phyloP scores from a whole-genome alignment of 2,113 vertebrate species.

The Dicentrarchus labrax region DNA sequence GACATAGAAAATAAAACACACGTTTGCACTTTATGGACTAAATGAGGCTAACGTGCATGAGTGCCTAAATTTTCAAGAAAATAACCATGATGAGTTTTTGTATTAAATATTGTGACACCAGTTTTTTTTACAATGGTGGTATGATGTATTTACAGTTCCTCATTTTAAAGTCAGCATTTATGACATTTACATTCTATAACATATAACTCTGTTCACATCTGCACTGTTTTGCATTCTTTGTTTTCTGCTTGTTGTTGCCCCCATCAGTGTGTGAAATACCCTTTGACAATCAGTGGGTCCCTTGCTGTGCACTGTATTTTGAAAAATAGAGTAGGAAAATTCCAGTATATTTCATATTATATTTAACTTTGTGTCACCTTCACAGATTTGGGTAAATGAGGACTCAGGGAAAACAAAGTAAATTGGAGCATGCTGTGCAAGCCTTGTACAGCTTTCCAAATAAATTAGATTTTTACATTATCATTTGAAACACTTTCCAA shows the following conservation, averaged over 20 bases:
- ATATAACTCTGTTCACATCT: not conserved
- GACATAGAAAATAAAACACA: slow-evolving; percentile 21
- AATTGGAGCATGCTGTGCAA: too few relatives aligned
- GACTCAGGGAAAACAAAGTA: not conserved
- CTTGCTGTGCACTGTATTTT: fast-evolving
- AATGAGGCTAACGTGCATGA: slow-evolving; percentile 54
- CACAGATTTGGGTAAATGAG: not conserved
- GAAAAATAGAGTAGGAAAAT: not conserved
- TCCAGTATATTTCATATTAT: not conserved
- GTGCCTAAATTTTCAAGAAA: not conserved
- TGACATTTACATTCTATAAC: not conserved
- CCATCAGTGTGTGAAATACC: slow-evolving; percentile 40
- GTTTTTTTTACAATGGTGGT: not conserved
- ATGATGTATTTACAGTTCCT: not conserved
- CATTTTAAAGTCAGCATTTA: not conserved
- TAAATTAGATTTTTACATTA: not conserved
- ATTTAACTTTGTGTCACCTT: too few relatives aligned
- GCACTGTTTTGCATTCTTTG: slow-evolving; percentile 38
- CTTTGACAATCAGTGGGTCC: not conserved
- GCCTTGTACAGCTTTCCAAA: not conserved
- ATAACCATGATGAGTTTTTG: slow-evolving; percentile 10
- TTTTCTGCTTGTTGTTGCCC: slow-evolving; percentile 44
- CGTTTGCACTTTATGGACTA: slow-evolving; percentile 25
- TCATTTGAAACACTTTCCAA: too few relatives aligned
- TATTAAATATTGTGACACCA: not conserved